Base-by-base conservation (phyloP, 2,113 vertebrate genomes). In the Hippocampus comes region DNA sequence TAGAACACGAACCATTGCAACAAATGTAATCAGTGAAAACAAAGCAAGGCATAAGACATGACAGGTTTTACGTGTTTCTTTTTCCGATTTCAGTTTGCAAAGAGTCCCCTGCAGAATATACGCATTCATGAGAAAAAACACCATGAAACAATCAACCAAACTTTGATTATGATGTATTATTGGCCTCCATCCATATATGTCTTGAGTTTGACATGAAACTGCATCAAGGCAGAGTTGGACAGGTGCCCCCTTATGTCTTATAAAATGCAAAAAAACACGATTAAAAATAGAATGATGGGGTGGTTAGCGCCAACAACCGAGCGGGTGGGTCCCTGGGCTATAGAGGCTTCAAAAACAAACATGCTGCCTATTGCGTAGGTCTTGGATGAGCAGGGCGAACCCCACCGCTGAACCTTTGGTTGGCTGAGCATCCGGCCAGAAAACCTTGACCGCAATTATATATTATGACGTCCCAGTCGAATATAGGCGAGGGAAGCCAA, bases 1-100 rank as follows among this genome's bases (percentile, higher is more conserved):
- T 17, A 38, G 46, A 71, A 73, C 67, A 75, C 25, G 34, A 79
- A 51, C 23, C 9, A 1, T 70, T n/a, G 18, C 43, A 57, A 64
- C 38, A 71, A 64, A 78, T 61, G 53, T 17, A 59, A 23, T 11
- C 41, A 14, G 17, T 9, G 21, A 23, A 21, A 63, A 49, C 34
- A 51, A 63, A 74, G n/a, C 6, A 65, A 11, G 9, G 53, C 53
- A 23, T 56, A 64, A 66, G 27, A 67, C 25, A 64, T n/a, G 61
- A 63, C 17, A 18, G 53, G 48, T 63, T 34, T 68, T 34, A 34
- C 15, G 27, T 9, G 27, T 9, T 34, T 61, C 27, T 30, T 61
- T 61, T 34, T 61, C 59, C 59, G 9, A 34, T 34, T 61, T 34
- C 27, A 61, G 6, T 60, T 30, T 60, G 25, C 14, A 7, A 17